Base-by-base conservation (phyloP, 2,888 invertebrate genomes). In the Argyresthia albistria region DNA sequence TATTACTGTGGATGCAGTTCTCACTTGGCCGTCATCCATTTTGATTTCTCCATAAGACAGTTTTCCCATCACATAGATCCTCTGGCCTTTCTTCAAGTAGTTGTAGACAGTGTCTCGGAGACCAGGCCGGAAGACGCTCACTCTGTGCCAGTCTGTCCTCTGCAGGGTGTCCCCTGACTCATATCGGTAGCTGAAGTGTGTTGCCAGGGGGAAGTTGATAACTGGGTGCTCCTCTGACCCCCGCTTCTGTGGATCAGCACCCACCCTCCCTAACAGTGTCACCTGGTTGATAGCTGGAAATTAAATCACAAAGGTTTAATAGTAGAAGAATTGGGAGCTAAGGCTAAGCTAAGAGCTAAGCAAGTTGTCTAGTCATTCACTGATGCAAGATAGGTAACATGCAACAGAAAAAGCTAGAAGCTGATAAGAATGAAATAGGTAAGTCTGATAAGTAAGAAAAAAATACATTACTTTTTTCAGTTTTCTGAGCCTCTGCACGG, bases 91-190 rank as follows among this genome's bases (percentile, higher is more conserved):
- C 65, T 91, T 94, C 54, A 97, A 73, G 69, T 91, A 95, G 66
- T 91, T 92, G 67, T 93, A 91, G 0, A 96, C 93, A 0, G 90
- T 90, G 35, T 97, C 95, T 43, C 97, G 88, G 1, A 98, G 88
- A 53, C 90, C 90, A 3, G 96, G 96, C 67, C 93, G 95, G 72
- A 97, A 97, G 8, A 97, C 93, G 62, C 94, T 93, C 50, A 97
- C 79, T 63, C 95, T 89, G 76, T 97, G 97, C 97, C 97, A 97
- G 61, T 97, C 97, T 8, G 97, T 96, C 64, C 94, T 92, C 70
- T 97, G 96, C 51, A 93, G 80, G 67, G 93, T 89, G 61, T 96
- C 95, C 6, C 95, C 96, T 69, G 89, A 84, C 64, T 93, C 93
- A 77, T 93, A 92, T 67, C 92, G 93, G 75, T 95, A 97, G 71